Evolutionary conservation across 2,113 vertebrate genomes (phyloP).

Genomic region (Hippocampus comes): DNA sequence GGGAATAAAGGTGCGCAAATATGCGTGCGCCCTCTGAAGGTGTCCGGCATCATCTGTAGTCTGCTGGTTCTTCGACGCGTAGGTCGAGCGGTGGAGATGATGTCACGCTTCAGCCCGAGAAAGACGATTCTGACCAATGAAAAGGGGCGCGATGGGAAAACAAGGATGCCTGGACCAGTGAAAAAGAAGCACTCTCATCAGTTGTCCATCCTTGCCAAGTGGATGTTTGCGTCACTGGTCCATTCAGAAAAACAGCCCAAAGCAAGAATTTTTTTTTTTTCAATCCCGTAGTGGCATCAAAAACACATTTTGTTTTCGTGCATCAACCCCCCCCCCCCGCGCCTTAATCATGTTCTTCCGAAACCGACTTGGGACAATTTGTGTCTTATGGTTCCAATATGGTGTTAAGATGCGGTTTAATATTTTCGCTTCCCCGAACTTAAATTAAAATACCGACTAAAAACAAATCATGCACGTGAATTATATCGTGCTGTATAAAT

Average conservation of each 20-base stretch:
- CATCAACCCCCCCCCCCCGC: neutral
- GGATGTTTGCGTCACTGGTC: slow-evolving; percentile 18
- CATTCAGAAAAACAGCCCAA: slow-evolving; percentile 13
- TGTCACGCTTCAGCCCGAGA: slow-evolving; percentile 63
- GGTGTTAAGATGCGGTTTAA: no score
- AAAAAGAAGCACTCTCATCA: slow-evolving; percentile 41
- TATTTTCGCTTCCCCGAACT: neutral
- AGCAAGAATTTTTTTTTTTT: neutral
- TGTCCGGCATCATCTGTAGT: slow-evolving; percentile 69
- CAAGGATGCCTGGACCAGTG: slow-evolving; percentile 40
- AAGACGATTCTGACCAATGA: slow-evolving; percentile 64
- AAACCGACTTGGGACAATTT: neutral
- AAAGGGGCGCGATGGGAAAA: slow-evolving; percentile 36
- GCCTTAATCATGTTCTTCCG: neutral
- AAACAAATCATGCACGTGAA: no score
- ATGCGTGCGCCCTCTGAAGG: slow-evolving; percentile 44
- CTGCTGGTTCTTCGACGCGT: slow-evolving; percentile 46
- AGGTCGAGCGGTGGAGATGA: slow-evolving; percentile 71
- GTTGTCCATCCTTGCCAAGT: slow-evolving; percentile 32
- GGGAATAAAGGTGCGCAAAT: slow-evolving; percentile 13
- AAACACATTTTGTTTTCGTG: neutral
- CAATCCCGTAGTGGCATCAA: neutral
- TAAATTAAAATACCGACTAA: neutral
- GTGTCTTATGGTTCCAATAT: no score
- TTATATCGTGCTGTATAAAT: no score